Base-by-base conservation (phyloP, 2,888 invertebrate genomes). In the Chrysotoxum bicinctum region DNA sequence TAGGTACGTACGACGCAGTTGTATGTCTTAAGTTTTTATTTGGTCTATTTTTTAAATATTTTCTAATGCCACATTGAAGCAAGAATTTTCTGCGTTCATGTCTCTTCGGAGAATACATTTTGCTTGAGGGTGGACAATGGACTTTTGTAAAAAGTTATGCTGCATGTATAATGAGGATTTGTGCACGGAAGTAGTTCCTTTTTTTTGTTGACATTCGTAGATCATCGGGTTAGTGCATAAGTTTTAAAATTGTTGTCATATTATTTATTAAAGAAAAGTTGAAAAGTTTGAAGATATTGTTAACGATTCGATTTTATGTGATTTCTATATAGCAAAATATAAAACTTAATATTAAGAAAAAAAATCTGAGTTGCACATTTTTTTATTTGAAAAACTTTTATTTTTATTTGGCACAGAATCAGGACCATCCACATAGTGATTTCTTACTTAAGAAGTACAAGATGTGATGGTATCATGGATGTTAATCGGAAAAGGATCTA, bases 151-250 rank as follows among this genome's bases (percentile, higher is more conserved):
- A 40, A 62, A 62, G n/a, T 19, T 43, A 30, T 62, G 26, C 16
- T 30, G 40, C 37, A 60, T 23, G 14, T 21, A 58, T 58, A 58
- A 58, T 58, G 37, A 21, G 58, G 35, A 40, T 60, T 60, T 60
- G n/a, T 40, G 23, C 37, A 60, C 23, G 7, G n/a, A 37, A n/a
- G n/a, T 2, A 21, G 14, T 40, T 40, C n/a, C n/a, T n/a, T 35
- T 7, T 60, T 60, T 37, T 40, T 40, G 60, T 23, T 23, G 40
- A 58, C 35, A 58, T 23, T 21, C 21, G 37, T 37, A 58, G 21
- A 40, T 40, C 60, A 60, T 60, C 37, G 40, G 60, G 60, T 30
- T 45, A 64, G 30, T 30, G 43, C 12, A 23, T 6, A 35, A 56
- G 56, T 62, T 62, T 16, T 14, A 37, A 35, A 37, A 37, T 37